Conservation (phyloP, 2,797 vertebrate genomes). For the Epinephelus coioides region DNA sequence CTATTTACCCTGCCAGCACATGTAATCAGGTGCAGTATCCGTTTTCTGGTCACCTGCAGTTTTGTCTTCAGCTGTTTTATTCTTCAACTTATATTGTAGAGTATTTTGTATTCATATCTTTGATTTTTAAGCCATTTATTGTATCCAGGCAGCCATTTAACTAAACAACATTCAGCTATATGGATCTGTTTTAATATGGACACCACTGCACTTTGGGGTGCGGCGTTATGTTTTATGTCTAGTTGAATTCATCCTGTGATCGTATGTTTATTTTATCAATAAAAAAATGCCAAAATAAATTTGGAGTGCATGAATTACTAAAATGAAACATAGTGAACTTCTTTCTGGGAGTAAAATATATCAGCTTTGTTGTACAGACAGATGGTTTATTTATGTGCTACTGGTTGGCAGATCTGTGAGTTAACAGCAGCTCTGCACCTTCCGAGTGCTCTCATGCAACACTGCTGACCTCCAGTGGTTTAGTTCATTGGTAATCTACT, state of each 20-base stretch:
- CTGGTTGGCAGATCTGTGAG: not conserved
- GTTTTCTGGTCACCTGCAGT: not conserved
- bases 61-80: constrained; percentile 34
- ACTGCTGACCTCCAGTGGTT: constrained; percentile 76
- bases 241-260: constrained; percentile 51
- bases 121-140: constrained; percentile 38
- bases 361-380: not conserved
- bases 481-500: not conserved
- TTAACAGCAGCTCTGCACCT: constrained; percentile 43
- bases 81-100: constrained; percentile 26
- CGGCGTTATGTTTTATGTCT: constrained; percentile 56
- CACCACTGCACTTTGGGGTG: constrained; percentile 65
- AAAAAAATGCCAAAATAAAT: constrained; percentile 58
- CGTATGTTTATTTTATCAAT: constrained; percentile 77
- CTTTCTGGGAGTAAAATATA: not conserved
- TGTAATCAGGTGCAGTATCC: not conserved
- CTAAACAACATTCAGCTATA: constrained; percentile 24
- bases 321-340: no score
- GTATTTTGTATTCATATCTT: constrained; percentile 46
- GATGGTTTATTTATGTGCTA: not conserved
- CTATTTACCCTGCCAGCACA: not conserved
- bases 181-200: constrained; percentile 48
- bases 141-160: constrained; percentile 31
- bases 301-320: not conserved
- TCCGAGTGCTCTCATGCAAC: constrained; percentile 73